Base-by-base conservation (phyloP, 2,113 vertebrate genomes). In the Colistium nudipinnis region DNA sequence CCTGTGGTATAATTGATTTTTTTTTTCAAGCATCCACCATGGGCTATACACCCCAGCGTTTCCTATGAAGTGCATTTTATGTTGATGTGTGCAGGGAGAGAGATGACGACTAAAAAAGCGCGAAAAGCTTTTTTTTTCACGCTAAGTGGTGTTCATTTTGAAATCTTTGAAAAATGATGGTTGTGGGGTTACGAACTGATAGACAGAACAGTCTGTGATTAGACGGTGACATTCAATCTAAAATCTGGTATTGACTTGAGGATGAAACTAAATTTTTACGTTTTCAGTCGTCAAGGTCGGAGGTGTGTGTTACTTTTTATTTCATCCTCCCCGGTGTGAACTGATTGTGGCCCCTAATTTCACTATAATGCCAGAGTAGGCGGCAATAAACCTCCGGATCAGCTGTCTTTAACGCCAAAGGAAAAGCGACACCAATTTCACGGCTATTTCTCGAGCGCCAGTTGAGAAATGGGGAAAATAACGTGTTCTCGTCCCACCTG, bases 401-500 rank as follows among this genome's bases (percentile, higher is more conserved):
- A 53, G 39, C 44, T 68, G 30, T 59, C 43, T 80, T 70, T 52
- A 55, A 74, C 54, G 68, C 44, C n/a, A n/a, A 11, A 66, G 63
- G 41, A 24, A 41, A 52, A 47, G 57, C n/a, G 41, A 47, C 17
- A 53, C 55, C 41, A 35, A 38, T 82, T 72, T 78, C 74, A 62
- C n/a, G n/a, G n/a, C n/a, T n/a, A n/a, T 54, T 66, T 36, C 53
- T 67, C 38, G 71, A 69, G 69, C 70, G 39, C 28, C 28, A 7
- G 48, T 80, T 59, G 70, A 72, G 51, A 13, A 41, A 47, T 51
- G 69, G 71, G 70, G 65, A 66, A 66, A 33, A 54, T 51, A 64
- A 53, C 43, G 31, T 71, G 59, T 52, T 35, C 53, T 63, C 74
- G 53, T 27, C 64, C 7, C 49, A 62, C 39, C 63, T 6, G 9